phyloP scores from a whole-genome alignment of 2,113 vertebrate genomes.

The Macrotis lagotis region DNA sequence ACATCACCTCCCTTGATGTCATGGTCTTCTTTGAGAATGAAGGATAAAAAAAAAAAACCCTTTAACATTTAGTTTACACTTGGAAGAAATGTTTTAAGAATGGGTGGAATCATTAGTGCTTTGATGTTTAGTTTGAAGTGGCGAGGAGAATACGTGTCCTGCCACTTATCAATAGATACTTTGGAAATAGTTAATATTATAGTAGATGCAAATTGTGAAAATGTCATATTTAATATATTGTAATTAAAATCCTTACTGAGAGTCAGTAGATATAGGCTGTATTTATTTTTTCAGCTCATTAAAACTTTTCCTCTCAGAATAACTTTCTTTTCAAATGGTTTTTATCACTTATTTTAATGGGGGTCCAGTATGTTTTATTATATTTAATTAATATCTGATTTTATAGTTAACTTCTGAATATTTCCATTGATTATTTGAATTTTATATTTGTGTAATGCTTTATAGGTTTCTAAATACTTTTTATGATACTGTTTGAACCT shows the following conservation, averaged over 20 bases:
- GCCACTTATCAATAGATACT: slow-evolving; percentile 22
- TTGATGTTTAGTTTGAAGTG: slow-evolving; percentile 31
- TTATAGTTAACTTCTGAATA: not conserved
- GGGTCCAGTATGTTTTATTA: not conserved
- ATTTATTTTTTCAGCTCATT: slow-evolving; percentile 26
- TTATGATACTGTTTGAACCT: not conserved
- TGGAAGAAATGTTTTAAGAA: not conserved
- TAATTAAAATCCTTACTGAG: slow-evolving; percentile 14
- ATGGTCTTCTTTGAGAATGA: too few species aligned
- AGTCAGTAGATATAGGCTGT: not conserved
- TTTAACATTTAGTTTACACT: too few species aligned
- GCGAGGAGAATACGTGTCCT: slow-evolving; percentile 13
- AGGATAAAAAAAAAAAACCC: too few species aligned
- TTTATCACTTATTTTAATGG: not conserved
- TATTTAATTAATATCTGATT: not conserved
- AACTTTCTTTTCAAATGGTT: slow-evolving; percentile 38
- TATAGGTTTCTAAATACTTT: not conserved
- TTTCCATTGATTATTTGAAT: not conserved
- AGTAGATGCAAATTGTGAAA: slow-evolving; percentile 19
- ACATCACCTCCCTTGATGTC: too few species aligned
- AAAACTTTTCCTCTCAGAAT: slow-evolving; percentile 28
- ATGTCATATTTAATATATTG: not conserved
- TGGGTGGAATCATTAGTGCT: not conserved
- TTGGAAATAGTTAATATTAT: slow-evolving; percentile 14
- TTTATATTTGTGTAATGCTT: not conserved